Base-by-base conservation (phyloP, 2,888 invertebrate genomes). In the Acanthosoma haemorrhoidale region DNA sequence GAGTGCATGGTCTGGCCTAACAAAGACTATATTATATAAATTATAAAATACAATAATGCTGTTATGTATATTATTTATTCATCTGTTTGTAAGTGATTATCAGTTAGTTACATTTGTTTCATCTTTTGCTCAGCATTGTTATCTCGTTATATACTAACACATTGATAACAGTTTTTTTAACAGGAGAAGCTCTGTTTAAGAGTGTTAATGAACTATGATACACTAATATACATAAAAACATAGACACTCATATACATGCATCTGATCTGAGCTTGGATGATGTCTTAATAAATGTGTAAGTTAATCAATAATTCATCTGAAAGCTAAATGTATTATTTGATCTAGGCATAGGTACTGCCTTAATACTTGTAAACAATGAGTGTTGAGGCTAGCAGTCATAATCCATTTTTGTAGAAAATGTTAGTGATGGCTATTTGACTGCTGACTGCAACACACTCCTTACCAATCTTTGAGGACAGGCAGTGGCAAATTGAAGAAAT, bases 21-120 rank as follows among this genome's bases (percentile, higher is more conserved):
- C 71, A 60, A 70, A 73, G 73, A 72, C 72, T 72, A 72, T 69
- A 72, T 69, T 70, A 61, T 67, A 41, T 67, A 72, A 72, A 72
- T 72, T 74, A 74, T 73, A 74, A 74, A 74, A 73, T 75, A 75
- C 74, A 74, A 72, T 75, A 73, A 73, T 71, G 69, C 72, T 73
- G 70, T 73, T 74, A 74, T 72, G 73, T 75, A 73, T 73, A 71
- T 70, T 67, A 64, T 72, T 70, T 66, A 72, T 64, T 70, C 70
- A 68, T 68, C 57, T 70, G 70, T 66, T 41, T 66, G 36, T 71
- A 41, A 61, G 36, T 61, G 61, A 36, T 36, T 25, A 63, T 63
- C 38, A 25, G n/a, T 41, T 41, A 63, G 63, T 63, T 61, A 25
- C 25, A 41, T 51, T 25, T 51, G 59, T 21, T 63, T 63, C 63